Conservation (phyloP, 2,113 vertebrate genomes). For the Sciurus niger region DNA sequence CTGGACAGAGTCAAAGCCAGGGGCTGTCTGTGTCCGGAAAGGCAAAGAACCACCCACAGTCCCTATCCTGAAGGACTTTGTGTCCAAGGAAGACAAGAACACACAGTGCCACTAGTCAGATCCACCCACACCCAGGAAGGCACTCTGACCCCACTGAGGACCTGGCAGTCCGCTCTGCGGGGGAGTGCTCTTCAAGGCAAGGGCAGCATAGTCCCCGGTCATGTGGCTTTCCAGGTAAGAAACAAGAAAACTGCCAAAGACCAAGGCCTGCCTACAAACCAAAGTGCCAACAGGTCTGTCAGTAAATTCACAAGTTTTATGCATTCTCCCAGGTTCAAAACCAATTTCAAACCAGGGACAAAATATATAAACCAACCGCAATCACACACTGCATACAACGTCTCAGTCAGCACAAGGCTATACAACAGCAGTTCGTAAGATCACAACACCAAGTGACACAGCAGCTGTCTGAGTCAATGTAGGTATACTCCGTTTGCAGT, state of each 20-base stretch:
- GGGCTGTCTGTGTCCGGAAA: neutral
- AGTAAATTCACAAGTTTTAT: accelerated
- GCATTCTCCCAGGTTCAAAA: neutral
- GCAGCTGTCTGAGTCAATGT: neutral
- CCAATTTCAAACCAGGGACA: neutral
- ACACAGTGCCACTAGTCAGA: neutral
- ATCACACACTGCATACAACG: neutral
- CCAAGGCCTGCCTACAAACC: neutral
- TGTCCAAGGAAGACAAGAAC: neutral
- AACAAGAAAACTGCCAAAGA: neutral
- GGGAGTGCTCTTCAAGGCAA: neutral
- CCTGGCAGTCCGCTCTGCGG: no score
- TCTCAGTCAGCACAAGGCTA: neutral
- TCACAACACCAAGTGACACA: no score
- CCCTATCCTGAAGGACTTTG: neutral
- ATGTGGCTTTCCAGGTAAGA: neutral
- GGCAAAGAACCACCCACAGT: neutral
- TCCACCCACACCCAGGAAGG: neutral
- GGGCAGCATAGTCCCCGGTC: neutral
- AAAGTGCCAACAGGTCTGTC: neutral
- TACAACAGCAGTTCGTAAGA: neutral
- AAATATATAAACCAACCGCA: accelerated
- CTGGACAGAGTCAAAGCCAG: neutral
- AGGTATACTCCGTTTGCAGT: neutral
- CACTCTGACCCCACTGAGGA: neutral